Base-by-base conservation (phyloP, 1,140 invertebrate species). In the Ceratosolen fusciceps region DNA sequence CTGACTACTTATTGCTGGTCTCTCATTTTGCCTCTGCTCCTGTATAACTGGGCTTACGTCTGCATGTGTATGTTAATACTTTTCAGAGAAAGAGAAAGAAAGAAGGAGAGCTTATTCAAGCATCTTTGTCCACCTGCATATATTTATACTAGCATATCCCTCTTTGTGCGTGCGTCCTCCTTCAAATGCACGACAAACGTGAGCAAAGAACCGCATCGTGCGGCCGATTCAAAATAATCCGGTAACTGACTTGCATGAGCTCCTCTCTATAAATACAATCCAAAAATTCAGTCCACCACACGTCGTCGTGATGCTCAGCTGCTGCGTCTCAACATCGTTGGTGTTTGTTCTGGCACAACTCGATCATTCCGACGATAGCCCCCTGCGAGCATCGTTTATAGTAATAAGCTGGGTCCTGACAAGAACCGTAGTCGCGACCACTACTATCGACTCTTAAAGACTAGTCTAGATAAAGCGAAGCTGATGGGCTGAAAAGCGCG, bases 181-280 rank as follows among this genome's bases (percentile, higher is more conserved):
- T 34, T 21, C 68, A 4, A 47, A 49, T 54, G 19, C 10, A 65
- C 68, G 39, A 39, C 47, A 54, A 75, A 76, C 70, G 65, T 76
- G 68, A 78, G 54, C 56, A 54, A 67, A 43, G 52, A 60, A 39
- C 67, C 75, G 26, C 49, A 60, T 71, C 76, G 54, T 5, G 76
- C 54, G 67, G 84, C 83, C 68, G 81, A 87, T 90, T 90, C 73
- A 87, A 90, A 90, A 90, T 90, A 90, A 90, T 90, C 83, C 83
- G 86, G 84, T 87, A 47, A 43, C 58, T 67, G 43, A 37, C 71
- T 34, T 43, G 34, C 58, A n/a, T 31, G 43, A 26, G 62, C 72
- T 75, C 62, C 31, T 24, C 79, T 90, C 89, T 90, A 90, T 90
- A 90, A 90, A 90, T 90, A 90, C 88, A 90, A 90, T 88, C 85